Base-by-base conservation (phyloP, 2,888 invertebrate genomes). In the Eupithecia vulgata region DNA sequence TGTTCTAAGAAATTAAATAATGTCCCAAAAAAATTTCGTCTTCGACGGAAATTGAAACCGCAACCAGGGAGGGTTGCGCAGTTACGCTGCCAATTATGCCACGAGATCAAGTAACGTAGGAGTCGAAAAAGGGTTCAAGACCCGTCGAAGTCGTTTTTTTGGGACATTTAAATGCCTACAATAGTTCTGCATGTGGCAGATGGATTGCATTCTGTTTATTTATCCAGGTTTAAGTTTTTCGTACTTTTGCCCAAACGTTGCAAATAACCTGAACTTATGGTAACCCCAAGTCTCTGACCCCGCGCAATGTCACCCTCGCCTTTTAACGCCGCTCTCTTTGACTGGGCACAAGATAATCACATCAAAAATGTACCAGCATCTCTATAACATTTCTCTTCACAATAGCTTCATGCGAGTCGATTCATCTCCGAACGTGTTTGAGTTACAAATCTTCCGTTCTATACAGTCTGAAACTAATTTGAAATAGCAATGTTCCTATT, bases 221-320 rank as follows among this genome's bases (percentile, higher is more conserved):
- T 45, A 25, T 52, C 21, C 10, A 12, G 21, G 12, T 52, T 52
- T 21, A 21, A 25, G 57, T 57, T 12, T 1, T 12, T 25, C 21
- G 5, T 12, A 57, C 21, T 13, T 57, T 57, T 12, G 25, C 5
- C 13, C 1, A 1, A 12, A 57, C 13, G 12, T 25, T 57, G 57
- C 57, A 25, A 57, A 57, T 57, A 57, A 5, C 25, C 25, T 25
- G 57, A 57, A 25, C 12, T 57, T 25, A 61, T 30, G 65, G 65
- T 40, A 25, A 40, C 40, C 65, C 65, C 42, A 65, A 25, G n/a
- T 15, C 65, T 73, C 70, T 89, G 90, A 90, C 91, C 91, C 89
- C 89, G 90, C 86, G 87, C 88, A 87, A 88, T 88, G 86, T 89
- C 87, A 82, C 85, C 86, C 85, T 88, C 87, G 86, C 85, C 85